Evolutionary conservation across 2,113 vertebrate genomes (phyloP), one percentile per base, ranked within the genome.

Genomic region (Noctilio leporinus): DNA sequence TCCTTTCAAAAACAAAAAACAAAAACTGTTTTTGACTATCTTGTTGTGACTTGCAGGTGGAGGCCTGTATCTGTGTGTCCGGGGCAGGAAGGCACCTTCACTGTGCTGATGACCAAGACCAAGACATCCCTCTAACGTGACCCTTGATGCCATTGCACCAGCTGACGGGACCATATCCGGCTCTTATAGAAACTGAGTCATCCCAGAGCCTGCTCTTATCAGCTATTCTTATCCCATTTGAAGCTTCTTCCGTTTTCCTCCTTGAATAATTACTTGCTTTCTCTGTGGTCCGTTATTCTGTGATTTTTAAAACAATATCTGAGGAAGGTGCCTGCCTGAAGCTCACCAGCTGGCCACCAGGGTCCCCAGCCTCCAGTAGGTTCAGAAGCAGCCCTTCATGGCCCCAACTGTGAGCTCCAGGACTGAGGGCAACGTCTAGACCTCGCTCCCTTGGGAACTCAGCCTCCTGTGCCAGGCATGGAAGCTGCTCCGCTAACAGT

Each of bases 201-300:
- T 89, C 84, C 53, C 26, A 33, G 38, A 47, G 86, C 65, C 17
- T 19, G 62, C 53, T 77, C 16, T 93, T 95, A 91, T 91, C 86
- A 57, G 67, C 86, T 93, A 51, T 75, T 89, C 92, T 91, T 78
- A 95, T 64, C 95, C 40, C 55, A 89, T 93, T 94, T 82, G 78
- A 88, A 82, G 95, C 95, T 94, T 67, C 86, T 78, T 76, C 81
- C 90, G 70, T 45, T 75, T 88, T 47, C 90, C 86, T 95, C 82
- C 81, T 88, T 9, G 17, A 55, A 77, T 82, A 76, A 88, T 82
- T 83, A 64, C 53, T 94, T 59, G 28, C 47, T 82, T 83, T 94
- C 57, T 59, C 24, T 11, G 57, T 22, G 26, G 11, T 28, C 57
- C 10, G 9, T 9, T 22, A 10, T 24, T 59, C 57, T 26, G 57